Conservation (phyloP, 2,113 vertebrate genomes). For the Semnornis frantzii region DNA sequence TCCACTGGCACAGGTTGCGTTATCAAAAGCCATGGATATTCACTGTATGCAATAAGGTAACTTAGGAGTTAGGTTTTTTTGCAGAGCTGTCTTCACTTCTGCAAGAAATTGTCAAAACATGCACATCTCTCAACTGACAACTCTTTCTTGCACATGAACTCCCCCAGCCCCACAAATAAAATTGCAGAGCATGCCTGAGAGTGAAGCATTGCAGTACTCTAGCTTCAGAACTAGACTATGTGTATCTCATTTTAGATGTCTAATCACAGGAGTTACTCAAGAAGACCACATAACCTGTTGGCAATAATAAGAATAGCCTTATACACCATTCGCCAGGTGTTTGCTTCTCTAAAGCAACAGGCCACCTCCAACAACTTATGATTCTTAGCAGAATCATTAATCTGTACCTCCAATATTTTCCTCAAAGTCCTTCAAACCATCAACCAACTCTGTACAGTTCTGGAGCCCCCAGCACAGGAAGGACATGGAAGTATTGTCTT, state of each 20-base stretch:
- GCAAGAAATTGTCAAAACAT: background rate
- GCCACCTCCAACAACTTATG: background rate
- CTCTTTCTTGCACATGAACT: background rate
- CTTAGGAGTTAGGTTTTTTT: too few relatives aligned
- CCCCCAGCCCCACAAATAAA: background rate
- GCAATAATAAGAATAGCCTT: background rate
- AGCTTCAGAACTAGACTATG: rapidly evolving
- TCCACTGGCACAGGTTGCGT: too few relatives aligned
- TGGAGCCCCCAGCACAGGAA: too few relatives aligned
- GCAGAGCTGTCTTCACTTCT: background rate
- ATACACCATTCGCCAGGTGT: background rate
- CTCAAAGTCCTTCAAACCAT: background rate
- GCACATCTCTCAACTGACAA: background rate
- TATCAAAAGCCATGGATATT: background rate
- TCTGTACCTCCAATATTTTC: background rate
- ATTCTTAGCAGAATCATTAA: background rate
- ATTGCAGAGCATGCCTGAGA: background rate
- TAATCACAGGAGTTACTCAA: background rate
- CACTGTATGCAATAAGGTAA: background rate
- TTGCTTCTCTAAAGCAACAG: background rate
- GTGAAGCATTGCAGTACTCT: background rate
- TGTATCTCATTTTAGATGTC: background rate
- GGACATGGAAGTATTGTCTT: too few relatives aligned
- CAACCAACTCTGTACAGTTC: too few relatives aligned
- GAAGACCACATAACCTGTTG: rapidly evolving